Conservation (phyloP, 2,888 invertebrate species). For the Dolomedes plantarius region DNA sequence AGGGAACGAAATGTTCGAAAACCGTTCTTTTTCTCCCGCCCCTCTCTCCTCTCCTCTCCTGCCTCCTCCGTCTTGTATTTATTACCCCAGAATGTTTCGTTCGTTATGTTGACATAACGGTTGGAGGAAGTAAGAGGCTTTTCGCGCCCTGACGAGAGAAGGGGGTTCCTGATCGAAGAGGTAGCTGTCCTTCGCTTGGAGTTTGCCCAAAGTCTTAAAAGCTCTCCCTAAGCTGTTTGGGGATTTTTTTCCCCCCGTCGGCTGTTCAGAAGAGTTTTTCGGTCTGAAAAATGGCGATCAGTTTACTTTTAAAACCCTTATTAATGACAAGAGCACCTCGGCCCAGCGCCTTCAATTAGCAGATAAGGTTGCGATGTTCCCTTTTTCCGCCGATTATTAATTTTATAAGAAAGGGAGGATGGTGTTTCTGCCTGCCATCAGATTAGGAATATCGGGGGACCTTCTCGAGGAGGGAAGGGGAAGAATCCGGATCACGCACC, state of each 20-base stretch:
- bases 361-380: neutral
- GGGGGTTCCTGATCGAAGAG: neutral
- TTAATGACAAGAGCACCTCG: slow-evolving; percentile 5
- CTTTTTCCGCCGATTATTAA: slow-evolving; percentile 2
- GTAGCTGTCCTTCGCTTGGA: neutral
- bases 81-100: slow-evolving; percentile 8
- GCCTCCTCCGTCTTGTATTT: neutral
- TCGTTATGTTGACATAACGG: slow-evolving; percentile 14
- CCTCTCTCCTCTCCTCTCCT: neutral
- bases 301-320: slow-evolving; percentile 16
- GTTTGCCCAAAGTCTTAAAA: slow-evolving; percentile 15
- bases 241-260: neutral
- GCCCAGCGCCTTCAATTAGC: slow-evolving; percentile 5
- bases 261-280: neutral
- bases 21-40: neutral
- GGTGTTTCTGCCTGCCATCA: slow-evolving; percentile 1
- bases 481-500: neutral
- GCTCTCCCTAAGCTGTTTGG: slow-evolving; percentile 14
- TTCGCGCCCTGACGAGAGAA: neutral
- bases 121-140: neutral
- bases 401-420: neutral
- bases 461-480: neutral
- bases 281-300: slow-evolving; percentile 16
- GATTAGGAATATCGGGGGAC: neutral
- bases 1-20: neutral